phyloP scores from a whole-genome alignment of 2,797 vertebrate genomes.

The Acrossocheilus wenchowensis region DNA sequence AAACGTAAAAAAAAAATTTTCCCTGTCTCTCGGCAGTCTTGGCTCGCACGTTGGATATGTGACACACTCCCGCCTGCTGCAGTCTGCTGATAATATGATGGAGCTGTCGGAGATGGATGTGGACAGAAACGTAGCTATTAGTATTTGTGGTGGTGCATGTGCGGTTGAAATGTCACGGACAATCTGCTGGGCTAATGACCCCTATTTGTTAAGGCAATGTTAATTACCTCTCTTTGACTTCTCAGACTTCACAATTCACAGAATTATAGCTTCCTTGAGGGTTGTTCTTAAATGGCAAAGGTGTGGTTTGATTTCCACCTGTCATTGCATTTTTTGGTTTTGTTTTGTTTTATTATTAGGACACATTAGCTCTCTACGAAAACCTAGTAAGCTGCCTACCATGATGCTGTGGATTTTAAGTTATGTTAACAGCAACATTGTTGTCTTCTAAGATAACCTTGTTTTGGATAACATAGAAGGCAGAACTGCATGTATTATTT shows the following conservation, averaged over 20 bases:
- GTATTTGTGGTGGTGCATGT: conserved; percentile 71
- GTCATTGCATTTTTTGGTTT: conserved; percentile 9
- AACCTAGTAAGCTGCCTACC: background rate
- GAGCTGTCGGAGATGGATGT: conserved; percentile 68
- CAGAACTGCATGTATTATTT: background rate
- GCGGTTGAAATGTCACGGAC: conserved; percentile 76
- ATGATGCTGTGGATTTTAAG: background rate
- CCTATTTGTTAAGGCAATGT: conserved; percentile 50
- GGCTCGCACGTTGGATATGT: conserved; percentile 66
- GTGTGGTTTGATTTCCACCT: conserved; percentile 5
- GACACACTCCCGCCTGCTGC: conserved; percentile 74
- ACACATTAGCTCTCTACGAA: background rate
- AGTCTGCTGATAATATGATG: conserved; percentile 77
- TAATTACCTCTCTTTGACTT: conserved; percentile 42
- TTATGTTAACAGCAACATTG: background rate
- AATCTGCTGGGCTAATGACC: conserved; percentile 72
- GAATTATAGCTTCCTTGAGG: conserved; percentile 19
- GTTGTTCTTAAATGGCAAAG: background rate
- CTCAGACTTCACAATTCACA: background rate
- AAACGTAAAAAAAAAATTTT: background rate
- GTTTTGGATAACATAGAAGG: background rate
- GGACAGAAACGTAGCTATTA: conserved; percentile 75
- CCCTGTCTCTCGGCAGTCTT: conserved; percentile 66
- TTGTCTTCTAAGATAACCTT: background rate
- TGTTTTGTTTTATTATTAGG: conserved; percentile 6